Percentiles rank a stretch among this genome's conserved stretches.
phyloP scores from a whole-genome alignment of 2,797 vertebrate genomes.

The Typhlichthys subterraneus region DNA sequence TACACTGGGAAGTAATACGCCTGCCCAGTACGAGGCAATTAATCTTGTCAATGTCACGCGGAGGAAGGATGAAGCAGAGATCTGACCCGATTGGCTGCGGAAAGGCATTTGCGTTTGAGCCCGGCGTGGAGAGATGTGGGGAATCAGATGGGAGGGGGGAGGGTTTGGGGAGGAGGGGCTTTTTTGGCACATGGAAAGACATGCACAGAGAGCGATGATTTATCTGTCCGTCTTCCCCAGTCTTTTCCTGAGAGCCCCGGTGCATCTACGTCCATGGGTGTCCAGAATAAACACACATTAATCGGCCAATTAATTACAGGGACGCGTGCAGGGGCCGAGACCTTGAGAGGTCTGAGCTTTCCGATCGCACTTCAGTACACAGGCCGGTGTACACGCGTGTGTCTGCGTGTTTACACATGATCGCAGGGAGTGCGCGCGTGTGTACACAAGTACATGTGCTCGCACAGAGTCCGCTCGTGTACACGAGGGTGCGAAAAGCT shows the following conservation, averaged over 20 bases:
- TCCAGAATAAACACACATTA: conserved; percentile 81
- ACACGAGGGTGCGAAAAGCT: conserved; percentile 12
- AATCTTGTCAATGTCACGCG: conserved; percentile 81
- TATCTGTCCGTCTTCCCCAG: conserved; percentile 74
- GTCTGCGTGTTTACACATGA: conserved; percentile 24
- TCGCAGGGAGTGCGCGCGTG: conserved; percentile 27
- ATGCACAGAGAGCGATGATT: conserved; percentile 76
- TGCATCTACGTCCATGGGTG: conserved; percentile 64
- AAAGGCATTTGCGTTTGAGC: conserved; percentile 72
- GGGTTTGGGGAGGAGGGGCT: conserved; percentile 1
- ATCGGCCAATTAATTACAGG: conserved; percentile 80
- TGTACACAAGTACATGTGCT: conserved; percentile 10
- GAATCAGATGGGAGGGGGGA: conserved; percentile 57
- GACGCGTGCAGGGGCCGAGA: conserved; percentile 58
- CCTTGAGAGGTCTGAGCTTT: conserved; percentile 53
- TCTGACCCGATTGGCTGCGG: conserved; percentile 77
- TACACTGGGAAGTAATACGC: conserved; percentile 69
- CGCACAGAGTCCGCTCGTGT: neutral
- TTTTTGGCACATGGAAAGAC: conserved; percentile 71
- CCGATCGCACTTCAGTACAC: conserved; percentile 62
- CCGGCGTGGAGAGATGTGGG: conserved; percentile 58
- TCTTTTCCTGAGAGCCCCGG: conserved; percentile 66
- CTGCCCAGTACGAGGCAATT: conserved; percentile 77
- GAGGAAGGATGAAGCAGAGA: conserved; percentile 75
- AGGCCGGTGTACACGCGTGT: conserved; percentile 26